Evolutionary conservation across 1,140 invertebrate species (phyloP).

Genomic region (Listronotus bonariensis): DNA sequence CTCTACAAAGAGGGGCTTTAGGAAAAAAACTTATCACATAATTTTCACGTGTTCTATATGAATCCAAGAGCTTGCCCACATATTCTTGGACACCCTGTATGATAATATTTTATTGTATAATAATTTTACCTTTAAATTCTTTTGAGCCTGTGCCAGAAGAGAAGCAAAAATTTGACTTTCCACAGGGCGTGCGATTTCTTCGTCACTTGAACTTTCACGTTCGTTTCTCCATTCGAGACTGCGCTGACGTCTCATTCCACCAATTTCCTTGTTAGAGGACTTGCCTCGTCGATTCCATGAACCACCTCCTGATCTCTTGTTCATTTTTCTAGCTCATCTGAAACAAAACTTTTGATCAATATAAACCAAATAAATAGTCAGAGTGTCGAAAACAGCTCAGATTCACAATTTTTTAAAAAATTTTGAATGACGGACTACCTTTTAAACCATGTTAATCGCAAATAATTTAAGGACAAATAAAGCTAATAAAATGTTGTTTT

Average conservation of each 20-base stretch:
- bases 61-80: too few relatives aligned
- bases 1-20: too few relatives aligned
- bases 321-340: slow-evolving; percentile 35
- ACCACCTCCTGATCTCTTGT: slow-evolving; percentile 45
- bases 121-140: slow-evolving; percentile 61
- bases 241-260: slow-evolving; percentile 63
- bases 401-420: too few relatives aligned
- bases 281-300: slow-evolving; percentile 57
- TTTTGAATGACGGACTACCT: too few relatives aligned
- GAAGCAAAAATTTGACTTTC: slow-evolving; percentile 68
- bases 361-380: background rate
- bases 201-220: slow-evolving; percentile 67
- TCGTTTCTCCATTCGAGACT: slow-evolving; percentile 67
- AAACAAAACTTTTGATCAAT: slow-evolving; percentile 11
- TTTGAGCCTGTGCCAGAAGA: slow-evolving; percentile 65
- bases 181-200: slow-evolving; percentile 63
- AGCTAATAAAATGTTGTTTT: too few relatives aligned
- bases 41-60: too few relatives aligned
- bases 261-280: slow-evolving; percentile 53
- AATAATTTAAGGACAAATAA: too few relatives aligned
- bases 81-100: too few relatives aligned
- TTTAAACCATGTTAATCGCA: too few relatives aligned
- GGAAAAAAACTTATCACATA: too few relatives aligned
- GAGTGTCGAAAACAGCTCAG: background rate
- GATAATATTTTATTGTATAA: too few relatives aligned